Conservation (phyloP, 2,797 vertebrate species). For the Ctenochaetus hawaiiensis region DNA sequence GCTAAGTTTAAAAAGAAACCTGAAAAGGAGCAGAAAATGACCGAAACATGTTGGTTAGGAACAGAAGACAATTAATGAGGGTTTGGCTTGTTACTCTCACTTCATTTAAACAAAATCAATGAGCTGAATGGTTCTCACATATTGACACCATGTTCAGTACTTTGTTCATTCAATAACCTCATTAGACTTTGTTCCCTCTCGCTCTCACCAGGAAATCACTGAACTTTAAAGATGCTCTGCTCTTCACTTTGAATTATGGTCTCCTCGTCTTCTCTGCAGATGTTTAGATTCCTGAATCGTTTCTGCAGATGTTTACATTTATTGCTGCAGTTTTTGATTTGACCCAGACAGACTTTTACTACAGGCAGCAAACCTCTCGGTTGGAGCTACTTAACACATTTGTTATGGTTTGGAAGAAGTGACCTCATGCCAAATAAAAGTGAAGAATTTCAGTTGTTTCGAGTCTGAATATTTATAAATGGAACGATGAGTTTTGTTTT, state of each 20-base stretch:
- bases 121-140: not conserved
- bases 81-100: not conserved
- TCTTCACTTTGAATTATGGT: constrained; percentile 59
- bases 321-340: constrained; percentile 36
- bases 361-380: constrained; percentile 1
- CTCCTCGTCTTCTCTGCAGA: constrained; percentile 38
- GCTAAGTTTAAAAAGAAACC: not conserved
- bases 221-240: constrained; percentile 37
- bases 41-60: not conserved
- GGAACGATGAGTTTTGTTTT: constrained; percentile 18
- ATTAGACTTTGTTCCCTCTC: constrained; percentile 4
- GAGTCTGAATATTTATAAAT: constrained; percentile 19
- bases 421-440: constrained; percentile 23
- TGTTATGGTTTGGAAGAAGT: constrained; percentile 30
- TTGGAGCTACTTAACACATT: constrained; percentile 24
- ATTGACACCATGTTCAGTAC: not conserved
- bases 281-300: constrained; percentile 37
- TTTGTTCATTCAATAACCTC: constrained; percentile 5
- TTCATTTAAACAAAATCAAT: constrained; percentile 9
- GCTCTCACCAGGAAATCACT: constrained; percentile 7
- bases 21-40: not conserved
- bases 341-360: constrained; percentile 28
- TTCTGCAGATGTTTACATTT: constrained; percentile 67
- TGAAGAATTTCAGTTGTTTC: not conserved
- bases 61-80: not conserved